phyloP scores from a whole-genome alignment of 1,140 invertebrate genomes.

The Contarinia nasturtii region DNA sequence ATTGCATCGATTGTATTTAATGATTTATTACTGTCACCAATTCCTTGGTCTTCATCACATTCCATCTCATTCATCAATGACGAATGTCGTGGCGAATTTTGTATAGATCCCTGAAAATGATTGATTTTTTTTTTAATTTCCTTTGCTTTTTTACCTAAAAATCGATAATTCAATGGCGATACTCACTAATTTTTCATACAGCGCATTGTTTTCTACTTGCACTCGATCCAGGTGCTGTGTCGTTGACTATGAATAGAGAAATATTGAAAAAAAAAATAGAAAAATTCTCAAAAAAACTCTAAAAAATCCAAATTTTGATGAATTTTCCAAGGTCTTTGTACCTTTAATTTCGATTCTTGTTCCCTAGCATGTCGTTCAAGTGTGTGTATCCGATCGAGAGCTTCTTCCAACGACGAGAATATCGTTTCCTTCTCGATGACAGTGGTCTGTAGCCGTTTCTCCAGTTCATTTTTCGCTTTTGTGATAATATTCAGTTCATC shows the following conservation, averaged over 20 bases:
- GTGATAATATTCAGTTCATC: constrained; percentile 71
- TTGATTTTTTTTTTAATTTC: too few relatives aligned
- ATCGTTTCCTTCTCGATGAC: constrained; percentile 61
- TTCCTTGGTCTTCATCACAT: constrained; percentile 33
- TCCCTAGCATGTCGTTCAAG: constrained; percentile 70
- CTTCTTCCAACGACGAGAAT: constrained; percentile 63
- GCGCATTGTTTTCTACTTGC: constrained; percentile 38
- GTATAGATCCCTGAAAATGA: too few relatives aligned
- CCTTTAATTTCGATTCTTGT: constrained; percentile 40
- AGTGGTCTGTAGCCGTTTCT: constrained; percentile 51
- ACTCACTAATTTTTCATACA: constrained; percentile 33
- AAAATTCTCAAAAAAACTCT: not conserved
- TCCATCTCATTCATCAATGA: constrained; percentile 61
- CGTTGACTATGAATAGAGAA: constrained; percentile 17
- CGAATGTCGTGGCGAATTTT: constrained; percentile 12
- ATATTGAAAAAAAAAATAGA: not conserved
- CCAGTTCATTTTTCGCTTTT: constrained; percentile 68
- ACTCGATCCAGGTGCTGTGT: constrained; percentile 38
- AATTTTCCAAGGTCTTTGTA: constrained; percentile 6
- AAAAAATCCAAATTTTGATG: not conserved
- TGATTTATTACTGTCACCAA: constrained; percentile 35
- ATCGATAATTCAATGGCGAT: too few relatives aligned
- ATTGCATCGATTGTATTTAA: constrained; percentile 25
- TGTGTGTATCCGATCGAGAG: constrained; percentile 66
- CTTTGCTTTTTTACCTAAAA: too few relatives aligned